phyloP scores from a whole-genome alignment of 2,113 vertebrate genomes.

The Procavia capensis region DNA sequence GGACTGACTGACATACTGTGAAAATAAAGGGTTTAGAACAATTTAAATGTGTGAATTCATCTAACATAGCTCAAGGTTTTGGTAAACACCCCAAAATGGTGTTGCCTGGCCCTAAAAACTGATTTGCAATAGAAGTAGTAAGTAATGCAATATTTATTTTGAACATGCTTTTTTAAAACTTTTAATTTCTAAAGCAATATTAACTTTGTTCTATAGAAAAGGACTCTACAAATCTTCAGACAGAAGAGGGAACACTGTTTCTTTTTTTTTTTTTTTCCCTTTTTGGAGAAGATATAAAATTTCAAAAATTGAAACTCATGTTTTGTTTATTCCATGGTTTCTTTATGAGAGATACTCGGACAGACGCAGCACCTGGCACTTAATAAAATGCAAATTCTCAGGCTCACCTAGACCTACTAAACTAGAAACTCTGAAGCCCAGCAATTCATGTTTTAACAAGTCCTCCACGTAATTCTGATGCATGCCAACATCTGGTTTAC shows the following conservation, averaged over 20 bases:
- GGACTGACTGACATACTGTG: not conserved
- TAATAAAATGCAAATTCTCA: not conserved
- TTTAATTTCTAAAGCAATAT: conserved; percentile 4
- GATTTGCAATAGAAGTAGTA: not conserved
- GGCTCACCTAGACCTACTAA: not conserved
- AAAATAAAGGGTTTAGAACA: not conserved
- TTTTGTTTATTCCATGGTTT: not conserved
- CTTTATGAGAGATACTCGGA: not conserved
- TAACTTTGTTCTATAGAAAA: not conserved
- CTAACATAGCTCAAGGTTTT: not conserved
- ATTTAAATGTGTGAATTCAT: not conserved
- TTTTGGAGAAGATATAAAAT: not conserved
- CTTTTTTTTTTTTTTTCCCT: not conserved
- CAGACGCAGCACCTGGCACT: not conserved
- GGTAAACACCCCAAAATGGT: not conserved
- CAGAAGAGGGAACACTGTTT: not conserved
- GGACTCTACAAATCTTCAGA: not conserved
- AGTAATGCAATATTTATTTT: not conserved
- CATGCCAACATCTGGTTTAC: not conserved
- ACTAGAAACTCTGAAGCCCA: not conserved
- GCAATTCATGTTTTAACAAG: not conserved
- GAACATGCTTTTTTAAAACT: not conserved
- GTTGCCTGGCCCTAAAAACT: not conserved
- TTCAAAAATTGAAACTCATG: not conserved
- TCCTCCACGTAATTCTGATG: not conserved